phyloP scores from a whole-genome alignment of 1,140 invertebrate species.

The Eupristina koningsbergeri region DNA sequence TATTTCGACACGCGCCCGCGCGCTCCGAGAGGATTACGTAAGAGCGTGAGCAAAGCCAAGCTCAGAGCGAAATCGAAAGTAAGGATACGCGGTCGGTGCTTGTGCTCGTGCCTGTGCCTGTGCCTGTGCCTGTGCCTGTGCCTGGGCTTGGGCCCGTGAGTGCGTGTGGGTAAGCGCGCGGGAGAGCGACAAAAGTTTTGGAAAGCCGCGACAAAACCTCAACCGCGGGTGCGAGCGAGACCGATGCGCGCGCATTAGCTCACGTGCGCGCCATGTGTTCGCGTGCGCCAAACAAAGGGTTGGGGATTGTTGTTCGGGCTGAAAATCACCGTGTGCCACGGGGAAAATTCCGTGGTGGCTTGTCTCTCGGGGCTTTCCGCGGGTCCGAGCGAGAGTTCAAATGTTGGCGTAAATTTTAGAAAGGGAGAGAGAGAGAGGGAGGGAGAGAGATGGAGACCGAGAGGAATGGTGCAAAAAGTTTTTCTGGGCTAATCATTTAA shows the following conservation, averaged over 20 bases:
- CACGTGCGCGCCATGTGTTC: background rate
- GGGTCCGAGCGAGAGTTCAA: background rate
- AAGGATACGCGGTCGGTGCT: constrained; percentile 23
- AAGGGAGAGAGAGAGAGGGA: background rate
- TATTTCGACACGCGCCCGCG: constrained; percentile 41
- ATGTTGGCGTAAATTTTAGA: background rate
- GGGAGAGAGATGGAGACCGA: background rate
- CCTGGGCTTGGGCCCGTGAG: too few relatives aligned
- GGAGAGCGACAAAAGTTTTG: constrained; percentile 3
- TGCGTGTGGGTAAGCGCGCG: background rate
- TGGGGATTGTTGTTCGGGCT: background rate
- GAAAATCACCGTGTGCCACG: background rate
- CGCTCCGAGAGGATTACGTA: constrained; percentile 38
- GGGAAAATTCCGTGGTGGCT: background rate
- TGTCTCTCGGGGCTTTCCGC: background rate
- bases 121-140: too few relatives aligned
- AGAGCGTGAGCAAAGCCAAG: constrained; percentile 17
- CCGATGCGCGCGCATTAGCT: background rate
- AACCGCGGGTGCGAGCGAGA: background rate
- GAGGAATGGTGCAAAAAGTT: background rate
- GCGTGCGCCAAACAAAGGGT: background rate
- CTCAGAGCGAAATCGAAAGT: constrained; percentile 47
- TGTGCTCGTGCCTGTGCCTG: too few relatives aligned
- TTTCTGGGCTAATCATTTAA: background rate
- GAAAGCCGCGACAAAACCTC: background rate